phyloP scores from a whole-genome alignment of 2,888 invertebrate genomes.

The Ethmia dodecea region DNA sequence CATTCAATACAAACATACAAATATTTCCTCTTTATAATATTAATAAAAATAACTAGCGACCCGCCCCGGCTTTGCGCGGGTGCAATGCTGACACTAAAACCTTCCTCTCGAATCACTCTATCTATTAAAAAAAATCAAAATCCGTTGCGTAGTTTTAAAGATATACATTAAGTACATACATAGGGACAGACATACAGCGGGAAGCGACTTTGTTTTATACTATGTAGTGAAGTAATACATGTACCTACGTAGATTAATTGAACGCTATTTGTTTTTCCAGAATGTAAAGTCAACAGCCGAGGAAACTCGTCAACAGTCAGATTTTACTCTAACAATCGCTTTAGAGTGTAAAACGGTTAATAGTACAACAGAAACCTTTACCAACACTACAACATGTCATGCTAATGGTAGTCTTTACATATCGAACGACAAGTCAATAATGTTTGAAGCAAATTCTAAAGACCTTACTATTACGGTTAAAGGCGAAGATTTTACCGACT shows the following conservation, averaged over 20 bases:
- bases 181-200: too few species aligned
- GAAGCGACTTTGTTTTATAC: too few species aligned
- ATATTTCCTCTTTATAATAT: too few species aligned
- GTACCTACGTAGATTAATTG: neutral
- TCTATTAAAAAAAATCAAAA: too few species aligned
- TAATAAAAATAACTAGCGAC: too few species aligned
- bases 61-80: too few species aligned
- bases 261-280: constrained; percentile 34
- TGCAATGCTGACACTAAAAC: too few species aligned
- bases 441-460: constrained; percentile 37
- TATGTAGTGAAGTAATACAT: too few species aligned
- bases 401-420: constrained; percentile 50
- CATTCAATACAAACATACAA: too few species aligned
- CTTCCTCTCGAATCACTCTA: too few species aligned
- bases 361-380: constrained; percentile 13
- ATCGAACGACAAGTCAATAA: constrained; percentile 32
- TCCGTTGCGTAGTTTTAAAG: too few species aligned
- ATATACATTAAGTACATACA: too few species aligned
- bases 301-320: constrained; percentile 40
- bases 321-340: constrained; percentile 46
- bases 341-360: constrained; percentile 36
- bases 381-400: constrained; percentile 19
- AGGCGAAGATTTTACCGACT: constrained; percentile 33
- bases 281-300: constrained; percentile 40
- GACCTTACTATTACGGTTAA: constrained; percentile 32